Evolutionary conservation across 1,140 invertebrate genomes (phyloP).

Genomic region (Chironomus striatipennis): DNA sequence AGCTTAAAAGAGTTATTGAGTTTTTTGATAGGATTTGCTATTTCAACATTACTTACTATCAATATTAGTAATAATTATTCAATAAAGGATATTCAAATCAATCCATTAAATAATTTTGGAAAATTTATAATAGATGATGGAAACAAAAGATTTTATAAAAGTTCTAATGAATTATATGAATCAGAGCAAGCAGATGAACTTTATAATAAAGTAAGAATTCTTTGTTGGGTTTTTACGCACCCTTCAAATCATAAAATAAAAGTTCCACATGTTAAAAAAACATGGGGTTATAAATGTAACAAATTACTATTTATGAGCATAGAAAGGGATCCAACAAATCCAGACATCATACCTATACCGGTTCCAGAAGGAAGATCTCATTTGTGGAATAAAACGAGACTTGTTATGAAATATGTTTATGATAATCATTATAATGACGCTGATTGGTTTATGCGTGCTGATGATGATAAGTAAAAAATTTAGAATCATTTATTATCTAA

Average conservation of each 20-base stretch:
- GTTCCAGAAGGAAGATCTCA: conserved; percentile 61
- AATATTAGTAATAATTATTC: neutral
- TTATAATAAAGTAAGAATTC: conserved; percentile 58
- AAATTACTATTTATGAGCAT: conserved; percentile 82
- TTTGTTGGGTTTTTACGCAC: conserved; percentile 93
- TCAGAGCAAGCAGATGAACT: conserved; percentile 21
- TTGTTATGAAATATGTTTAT: conserved; percentile 80
- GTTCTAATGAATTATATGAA: neutral
- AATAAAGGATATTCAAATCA: neutral
- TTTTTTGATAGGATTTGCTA: neutral
- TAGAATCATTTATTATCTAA: too few species aligned
- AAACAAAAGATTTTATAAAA: neutral
- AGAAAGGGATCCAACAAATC: conserved; percentile 43
- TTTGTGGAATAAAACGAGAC: conserved; percentile 93
- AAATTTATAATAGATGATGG: neutral
- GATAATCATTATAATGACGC: conserved; percentile 67
- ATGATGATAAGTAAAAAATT: conserved; percentile 78
- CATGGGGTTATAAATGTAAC: conserved; percentile 91
- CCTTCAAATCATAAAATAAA: conserved; percentile 81
- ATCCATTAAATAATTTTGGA: neutral
- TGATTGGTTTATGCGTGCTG: conserved; percentile 91
- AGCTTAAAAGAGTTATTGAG: neutral
- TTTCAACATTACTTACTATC: neutral
- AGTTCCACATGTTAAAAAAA: conserved; percentile 81
- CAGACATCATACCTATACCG: conserved; percentile 49